Base-by-base conservation (phyloP, 30 jellyfish, hydroid and myxozoan species). In the Rhopilema esculentum region DNA sequence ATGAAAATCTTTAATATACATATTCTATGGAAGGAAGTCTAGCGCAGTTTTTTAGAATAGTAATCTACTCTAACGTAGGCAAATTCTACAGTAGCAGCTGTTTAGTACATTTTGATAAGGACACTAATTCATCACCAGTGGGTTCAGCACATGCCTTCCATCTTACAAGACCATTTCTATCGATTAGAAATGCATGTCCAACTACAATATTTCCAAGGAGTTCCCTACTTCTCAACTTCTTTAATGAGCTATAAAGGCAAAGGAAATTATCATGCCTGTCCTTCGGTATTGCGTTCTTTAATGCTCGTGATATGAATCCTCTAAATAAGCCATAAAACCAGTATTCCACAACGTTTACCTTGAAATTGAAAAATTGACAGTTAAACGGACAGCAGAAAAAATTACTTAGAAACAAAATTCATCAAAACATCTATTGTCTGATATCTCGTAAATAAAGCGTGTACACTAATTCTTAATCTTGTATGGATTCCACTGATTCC, bases 71-170 rank as follows among this genome's bases (percentile, higher is more conserved):
- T n/a, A n/a, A n/a, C n/a, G n/a, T n/a, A n/a, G n/a, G n/a, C n/a
- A n/a, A n/a, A n/a, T n/a, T 17, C 74, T 83, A 83, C 9, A 77
- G 68, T 50, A 83, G 31, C 20, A 83, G 49, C 49, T 24, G 32
- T 48, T 72, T 72, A 1, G 83, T 25, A 30, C 89, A 75, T 22
- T 75, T 49, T 12, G 51, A 16, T 66, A 86, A 24, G 0, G 88
- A 86, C 17, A 53, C 84, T 61, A 86, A 18, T 31, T 86, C 94
- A 8, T 86, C 89, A 0, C 52, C 52, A 17, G 94, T 86, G 19
- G 94, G 94, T 20, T 75, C 77, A 24, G 89, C 94, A 49, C 89
- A 77, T 0, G 94, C 89, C 51, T 71, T 70, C 94, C 94, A 86
- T 27, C 94, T 65, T 66, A 86, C 94, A 32, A 64, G 53, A 12